Conservation (phyloP, 1,140 invertebrate species). For the Goniozus legneri region DNA sequence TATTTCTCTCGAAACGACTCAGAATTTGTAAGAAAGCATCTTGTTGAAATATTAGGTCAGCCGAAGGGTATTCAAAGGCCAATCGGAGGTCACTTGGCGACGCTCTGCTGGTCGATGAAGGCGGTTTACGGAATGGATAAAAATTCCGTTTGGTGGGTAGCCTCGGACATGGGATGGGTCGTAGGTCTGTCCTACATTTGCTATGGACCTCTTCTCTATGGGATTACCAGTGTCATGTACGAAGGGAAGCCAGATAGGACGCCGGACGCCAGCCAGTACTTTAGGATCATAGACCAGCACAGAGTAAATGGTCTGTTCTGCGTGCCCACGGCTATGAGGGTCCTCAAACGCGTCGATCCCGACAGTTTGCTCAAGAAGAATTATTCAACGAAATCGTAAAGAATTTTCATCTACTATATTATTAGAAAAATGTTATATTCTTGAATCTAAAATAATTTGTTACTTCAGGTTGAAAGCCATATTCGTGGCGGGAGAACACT, state of each 20-base stretch:
- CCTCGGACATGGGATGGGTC: constrained; percentile 90
- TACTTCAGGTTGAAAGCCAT: constrained; percentile 66
- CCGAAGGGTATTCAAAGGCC: constrained; percentile 84
- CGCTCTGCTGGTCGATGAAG: constrained; percentile 80
- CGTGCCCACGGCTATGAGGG: constrained; percentile 85
- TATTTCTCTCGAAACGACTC: constrained; percentile 1
- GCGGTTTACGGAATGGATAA: constrained; percentile 77
- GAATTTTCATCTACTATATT: constrained; percentile 10
- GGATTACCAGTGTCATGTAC: constrained; percentile 84
- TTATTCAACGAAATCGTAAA: constrained; percentile 67
- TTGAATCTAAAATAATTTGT: background rate
- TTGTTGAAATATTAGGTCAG: constrained; percentile 53
- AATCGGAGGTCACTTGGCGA: constrained; percentile 81
- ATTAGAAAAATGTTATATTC: background rate
- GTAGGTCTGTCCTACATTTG: constrained; percentile 93
- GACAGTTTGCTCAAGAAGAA: constrained; percentile 63
- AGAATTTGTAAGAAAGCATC: constrained; percentile 8
- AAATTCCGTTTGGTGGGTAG: constrained; percentile 88
- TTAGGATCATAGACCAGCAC: constrained; percentile 85
- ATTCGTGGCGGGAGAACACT: constrained; percentile 91
- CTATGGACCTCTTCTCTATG: constrained; percentile 81
- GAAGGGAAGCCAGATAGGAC: constrained; percentile 94
- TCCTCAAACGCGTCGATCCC: constrained; percentile 75
- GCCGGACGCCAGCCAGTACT: constrained; percentile 86
- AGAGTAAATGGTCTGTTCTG: constrained; percentile 81